A percentile compares a stretch with the other conserved stretches of the same genome.
Evolutionary conservation across 2,113 vertebrate species (phyloP).

Genomic region (Rhegmatorhina hoffmannsi): DNA sequence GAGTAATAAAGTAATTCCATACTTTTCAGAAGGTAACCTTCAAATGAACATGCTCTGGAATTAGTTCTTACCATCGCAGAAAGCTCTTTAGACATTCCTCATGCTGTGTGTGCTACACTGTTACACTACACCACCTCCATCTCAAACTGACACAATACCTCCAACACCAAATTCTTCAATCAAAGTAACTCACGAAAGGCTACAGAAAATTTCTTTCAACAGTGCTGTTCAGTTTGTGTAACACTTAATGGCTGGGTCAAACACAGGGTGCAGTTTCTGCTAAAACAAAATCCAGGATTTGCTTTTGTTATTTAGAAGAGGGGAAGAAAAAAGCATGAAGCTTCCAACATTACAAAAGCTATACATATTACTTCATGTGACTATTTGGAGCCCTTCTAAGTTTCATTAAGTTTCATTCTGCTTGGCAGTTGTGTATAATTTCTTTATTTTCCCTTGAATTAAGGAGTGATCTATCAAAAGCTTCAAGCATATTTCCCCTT

Average conservation of each 20-base stretch:
- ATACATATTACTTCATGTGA: neutral
- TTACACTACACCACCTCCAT: neutral
- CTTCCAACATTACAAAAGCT: neutral
- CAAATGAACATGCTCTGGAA: neutral
- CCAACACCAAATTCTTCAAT: neutral
- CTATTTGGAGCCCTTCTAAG: neutral
- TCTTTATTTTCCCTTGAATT: constrained; percentile 13
- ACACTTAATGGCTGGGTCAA: neutral
- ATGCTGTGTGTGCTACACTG: neutral
- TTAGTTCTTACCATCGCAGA: neutral
- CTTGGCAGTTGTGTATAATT: neutral
- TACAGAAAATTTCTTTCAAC: neutral
- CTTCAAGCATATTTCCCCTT: neutral
- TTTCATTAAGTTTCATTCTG: neutral
- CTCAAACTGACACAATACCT: neutral
- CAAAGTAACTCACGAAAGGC: neutral
- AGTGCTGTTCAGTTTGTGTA: neutral
- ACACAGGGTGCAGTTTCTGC: neutral
- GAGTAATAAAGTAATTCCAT: neutral
- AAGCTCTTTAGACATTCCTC: neutral
- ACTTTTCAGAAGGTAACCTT: neutral
- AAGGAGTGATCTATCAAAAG: constrained; percentile 9
- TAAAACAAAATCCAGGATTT: neutral
- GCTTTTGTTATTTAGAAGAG: neutral
- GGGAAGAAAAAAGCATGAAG: neutral